These are phyloP conservation scores for Stictocephala bisonia DNA, from an alignment of 2,888 invertebrate species.

Conservation along the genomic window DNA sequence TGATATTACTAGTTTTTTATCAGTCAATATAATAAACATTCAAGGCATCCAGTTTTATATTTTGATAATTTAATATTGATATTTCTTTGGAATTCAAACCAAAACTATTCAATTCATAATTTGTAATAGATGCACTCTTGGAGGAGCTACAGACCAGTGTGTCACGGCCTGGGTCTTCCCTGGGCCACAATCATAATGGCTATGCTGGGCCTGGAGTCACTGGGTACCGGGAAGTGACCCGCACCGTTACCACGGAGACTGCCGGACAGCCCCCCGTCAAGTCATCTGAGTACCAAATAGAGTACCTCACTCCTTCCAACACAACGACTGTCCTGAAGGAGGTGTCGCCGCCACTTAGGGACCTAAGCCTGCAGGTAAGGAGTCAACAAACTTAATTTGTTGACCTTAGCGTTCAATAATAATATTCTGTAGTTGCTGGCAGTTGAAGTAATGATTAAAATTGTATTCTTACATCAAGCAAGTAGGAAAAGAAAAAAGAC, in stretches of 20 bases:
- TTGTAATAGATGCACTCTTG: constrained; percentile 61
- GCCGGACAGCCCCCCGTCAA: constrained; percentile 56
- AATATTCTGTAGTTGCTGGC: too few species aligned
- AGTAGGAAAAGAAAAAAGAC: too few species aligned
- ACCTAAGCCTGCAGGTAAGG: constrained; percentile 30
- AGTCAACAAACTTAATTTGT: too few species aligned
- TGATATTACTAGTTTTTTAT: too few species aligned
- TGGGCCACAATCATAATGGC: constrained; percentile 52
- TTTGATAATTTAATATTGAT: too few species aligned
- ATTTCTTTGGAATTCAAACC: too few species aligned
- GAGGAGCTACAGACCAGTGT: constrained; percentile 63
- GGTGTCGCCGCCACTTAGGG: background rate
- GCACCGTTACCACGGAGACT: constrained; percentile 57
- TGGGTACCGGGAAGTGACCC: constrained; percentile 61
- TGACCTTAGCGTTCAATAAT: too few species aligned
- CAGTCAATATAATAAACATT: too few species aligned
- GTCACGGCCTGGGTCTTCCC: constrained; percentile 55
- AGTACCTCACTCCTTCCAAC: constrained; percentile 62
- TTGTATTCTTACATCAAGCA: too few species aligned
- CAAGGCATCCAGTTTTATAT: too few species aligned
- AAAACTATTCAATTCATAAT: too few species aligned
- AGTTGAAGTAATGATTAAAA: too few species aligned
- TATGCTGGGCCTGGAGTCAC: constrained; percentile 52
- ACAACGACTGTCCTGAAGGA: constrained; percentile 60
- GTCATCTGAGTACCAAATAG: constrained; percentile 60